Evolutionary conservation across 2,888 invertebrate species (phyloP), one percentile per base, ranked within the genome.

Genomic region (Eueremaeus valkanovi): DNA sequence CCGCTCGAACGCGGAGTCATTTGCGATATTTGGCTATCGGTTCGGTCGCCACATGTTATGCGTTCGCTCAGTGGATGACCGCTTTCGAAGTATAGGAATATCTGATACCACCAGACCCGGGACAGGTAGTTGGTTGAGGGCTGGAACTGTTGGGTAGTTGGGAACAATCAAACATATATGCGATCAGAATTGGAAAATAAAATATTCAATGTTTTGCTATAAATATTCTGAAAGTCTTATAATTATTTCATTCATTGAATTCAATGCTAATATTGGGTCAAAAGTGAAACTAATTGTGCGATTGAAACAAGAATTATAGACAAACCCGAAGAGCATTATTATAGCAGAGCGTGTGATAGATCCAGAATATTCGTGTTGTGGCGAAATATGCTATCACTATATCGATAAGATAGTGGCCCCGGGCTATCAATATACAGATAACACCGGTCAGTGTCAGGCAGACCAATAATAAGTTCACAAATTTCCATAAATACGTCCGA

Each of bases 301-400:
- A n/a, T n/a, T n/a, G n/a, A n/a, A n/a, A n/a, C n/a, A 42, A 9
- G n/a, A n/a, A n/a, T n/a, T n/a, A n/a, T n/a, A n/a, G n/a, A 73
- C 51, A 75, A 36, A 75, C 33, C 40, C 61, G 31, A 24, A 68
- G 45, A 27, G 58, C 24, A 63, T 42, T 33, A 36, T 70, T 89
- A 85, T 90, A 90, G 81, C 92, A 90, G 61, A 94, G 85, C 78
- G 93, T 91, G 85, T 95, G 95, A 86, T 93, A 94, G 80, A 90
- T 90, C 91, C 93, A 95, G 87, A 93, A 95, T 79, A 93, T 87
- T 79, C 93, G 87, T 79, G 94, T 95, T 72, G 93, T 93, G 79
- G 92, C 88, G 84, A 90, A 94, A 85, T 95, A 95, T 70, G 93
- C 94, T 82, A 95, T 88, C 81, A 95, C 86, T 79, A 95, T 91